Evolutionary conservation across 1,140 invertebrate species (phyloP).

Genomic region (Papilio helenus): DNA sequence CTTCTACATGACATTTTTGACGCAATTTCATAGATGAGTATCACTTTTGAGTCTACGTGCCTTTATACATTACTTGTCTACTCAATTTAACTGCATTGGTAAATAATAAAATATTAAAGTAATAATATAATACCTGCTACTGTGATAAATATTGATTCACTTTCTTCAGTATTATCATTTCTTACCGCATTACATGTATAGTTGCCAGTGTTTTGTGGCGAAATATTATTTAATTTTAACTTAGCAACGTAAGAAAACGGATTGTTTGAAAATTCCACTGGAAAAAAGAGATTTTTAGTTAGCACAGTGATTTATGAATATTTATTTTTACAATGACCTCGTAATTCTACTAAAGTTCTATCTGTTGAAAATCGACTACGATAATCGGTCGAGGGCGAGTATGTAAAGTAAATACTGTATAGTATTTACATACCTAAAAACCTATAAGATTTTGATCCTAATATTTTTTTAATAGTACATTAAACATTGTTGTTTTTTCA

Average conservation of each 20-base stretch:
- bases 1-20: not conserved
- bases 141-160: conserved; percentile 49
- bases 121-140: conserved; percentile 57
- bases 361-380: not conserved
- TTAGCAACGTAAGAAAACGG: conserved; percentile 58
- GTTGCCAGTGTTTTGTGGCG: conserved; percentile 56
- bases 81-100: too few species aligned
- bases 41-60: not conserved
- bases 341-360: not conserved
- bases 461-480: too few species aligned
- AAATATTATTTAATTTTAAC: conserved; percentile 58
- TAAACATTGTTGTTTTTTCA: too few species aligned
- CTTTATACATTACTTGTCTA: too few species aligned
- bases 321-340: not conserved
- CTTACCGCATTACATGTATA: conserved; percentile 61
- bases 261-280: conserved; percentile 52
- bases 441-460: too few species aligned
- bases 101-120: not conserved
- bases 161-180: conserved; percentile 44
- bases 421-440: too few species aligned
- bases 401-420: not conserved
- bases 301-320: not conserved
- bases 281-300: conserved; percentile 43
- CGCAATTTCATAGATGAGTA: not conserved
- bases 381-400: not conserved